Base-by-base conservation (phyloP, 2,888 invertebrate species). In the Cremastobaeus sp. region DNA sequence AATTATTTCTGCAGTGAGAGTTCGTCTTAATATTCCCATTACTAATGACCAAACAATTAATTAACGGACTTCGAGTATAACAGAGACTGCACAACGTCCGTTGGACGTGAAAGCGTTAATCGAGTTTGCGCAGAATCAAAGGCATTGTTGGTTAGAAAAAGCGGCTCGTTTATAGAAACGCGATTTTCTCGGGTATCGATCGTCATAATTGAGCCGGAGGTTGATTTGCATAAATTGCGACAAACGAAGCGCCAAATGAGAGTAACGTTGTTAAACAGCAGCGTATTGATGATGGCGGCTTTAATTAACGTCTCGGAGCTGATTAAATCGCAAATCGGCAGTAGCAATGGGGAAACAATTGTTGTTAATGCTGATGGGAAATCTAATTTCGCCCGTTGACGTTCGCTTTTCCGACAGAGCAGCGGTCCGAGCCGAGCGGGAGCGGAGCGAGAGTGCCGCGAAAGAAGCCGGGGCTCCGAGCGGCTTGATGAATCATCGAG, bases 281-380 rank as follows among this genome's bases (percentile, higher is more conserved):
- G 12, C 41, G 37, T 48, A 55, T 47, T 39, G 65, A 66, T 64
- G 48, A 62, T 50, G 39, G 50, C 11, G 52, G 14, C 28, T 11
- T 48, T 55, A 55, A 55, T 66, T 55, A 66, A 66, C 39, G 65
- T 34, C 41, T 32, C 47, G 18, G 6, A 48, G 37, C 50, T 41
- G 50, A 66, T 66, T 57, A 41, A 66, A 52, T 52, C 32, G 18
- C 37, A 47, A 60, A 71, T 71, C 64, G 41, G 55, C 32, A 50
- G 32, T 0, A 47, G 57, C 65, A 66, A 72, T 39, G 59, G 45
- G 45, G 17, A 60, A 48, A 66, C 65, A 66, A 72, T 72, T 54
- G 72, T 47, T 65, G 54, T 60, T 59, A 66, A 72, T 54, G 66
- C 66, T 62, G 55, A 55, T 55, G 66, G 72, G 66, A 65, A 72